phyloP scores from a whole-genome alignment of 2,888 invertebrate genomes.

The Drosophila mimetica region DNA sequence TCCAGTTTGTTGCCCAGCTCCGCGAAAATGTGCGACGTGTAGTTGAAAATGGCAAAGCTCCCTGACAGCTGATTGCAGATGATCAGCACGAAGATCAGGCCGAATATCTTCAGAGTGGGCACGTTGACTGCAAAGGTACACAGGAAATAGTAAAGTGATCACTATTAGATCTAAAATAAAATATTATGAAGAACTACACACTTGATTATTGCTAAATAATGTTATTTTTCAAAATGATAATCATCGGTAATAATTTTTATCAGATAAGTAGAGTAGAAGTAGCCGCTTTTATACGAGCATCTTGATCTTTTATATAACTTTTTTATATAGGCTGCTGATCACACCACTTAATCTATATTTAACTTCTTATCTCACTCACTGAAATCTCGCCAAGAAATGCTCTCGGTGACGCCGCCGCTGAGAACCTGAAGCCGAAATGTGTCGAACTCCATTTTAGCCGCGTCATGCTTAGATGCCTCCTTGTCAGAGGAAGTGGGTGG shows the following conservation, averaged over 20 bases:
- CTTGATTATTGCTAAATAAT: too few species aligned
- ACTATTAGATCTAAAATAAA: too few species aligned
- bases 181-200: too few species aligned
- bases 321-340: neutral
- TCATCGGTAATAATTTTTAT: neutral
- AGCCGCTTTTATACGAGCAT: neutral
- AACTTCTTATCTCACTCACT: slow-evolving; percentile 58
- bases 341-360: neutral
- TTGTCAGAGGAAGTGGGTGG: slow-evolving; percentile 6
- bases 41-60: slow-evolving; percentile 75
- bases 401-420: slow-evolving; percentile 53
- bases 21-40: slow-evolving; percentile 76
- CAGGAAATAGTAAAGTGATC: neutral
- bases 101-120: slow-evolving; percentile 66
- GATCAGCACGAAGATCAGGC: slow-evolving; percentile 61
- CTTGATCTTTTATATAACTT: neutral
- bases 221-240: too few species aligned
- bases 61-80: slow-evolving; percentile 76
- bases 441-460: slow-evolving; percentile 58
- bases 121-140: slow-evolving; percentile 58
- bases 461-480: slow-evolving; percentile 53
- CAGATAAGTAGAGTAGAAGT: neutral
- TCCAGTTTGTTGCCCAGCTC: slow-evolving; percentile 65
- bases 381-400: slow-evolving; percentile 64
- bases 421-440: slow-evolving; percentile 64